Evolutionary conservation across 53 echinoderm and acorn worm species (phyloP).

Genomic region (Antedon mediterranea): DNA sequence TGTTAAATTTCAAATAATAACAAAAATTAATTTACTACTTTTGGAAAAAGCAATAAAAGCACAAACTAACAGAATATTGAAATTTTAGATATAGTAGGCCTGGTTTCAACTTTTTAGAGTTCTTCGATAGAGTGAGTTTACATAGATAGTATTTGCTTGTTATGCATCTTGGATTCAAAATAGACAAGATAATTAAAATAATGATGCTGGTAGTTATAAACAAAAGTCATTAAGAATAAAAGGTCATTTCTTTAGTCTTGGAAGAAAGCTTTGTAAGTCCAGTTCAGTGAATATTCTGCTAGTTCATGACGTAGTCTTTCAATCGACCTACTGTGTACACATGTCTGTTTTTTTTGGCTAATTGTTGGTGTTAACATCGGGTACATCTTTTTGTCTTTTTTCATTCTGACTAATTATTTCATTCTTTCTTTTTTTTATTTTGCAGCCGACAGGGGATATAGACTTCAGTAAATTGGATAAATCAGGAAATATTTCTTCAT

Average conservation of each 20-base stretch:
- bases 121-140: too few relatives aligned
- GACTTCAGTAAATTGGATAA: not conserved
- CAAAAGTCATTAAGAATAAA: not conserved
- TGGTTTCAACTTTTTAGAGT: too few relatives aligned
- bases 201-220: not conserved
- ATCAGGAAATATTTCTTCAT: not conserved
- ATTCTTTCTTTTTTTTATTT: not conserved
- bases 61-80: too few relatives aligned
- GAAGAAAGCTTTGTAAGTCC: not conserved
- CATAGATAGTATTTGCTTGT: too few relatives aligned
- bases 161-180: too few relatives aligned
- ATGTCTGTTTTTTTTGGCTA: not conserved
- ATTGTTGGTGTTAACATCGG: not conserved
- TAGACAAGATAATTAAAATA: not conserved
- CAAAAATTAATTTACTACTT: too few relatives aligned
- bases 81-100: too few relatives aligned
- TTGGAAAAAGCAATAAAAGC: too few relatives aligned
- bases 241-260: not conserved
- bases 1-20: too few relatives aligned
- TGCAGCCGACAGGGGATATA: not conserved
- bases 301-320: too few relatives aligned
- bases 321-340: not conserved
- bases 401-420: too few relatives aligned
- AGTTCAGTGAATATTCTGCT: not conserved
- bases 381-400: not conserved